These are phyloP conservation scores for Sinelater perroti DNA, from an alignment of 2,888 invertebrate species.

Conservation along the genomic window DNA sequence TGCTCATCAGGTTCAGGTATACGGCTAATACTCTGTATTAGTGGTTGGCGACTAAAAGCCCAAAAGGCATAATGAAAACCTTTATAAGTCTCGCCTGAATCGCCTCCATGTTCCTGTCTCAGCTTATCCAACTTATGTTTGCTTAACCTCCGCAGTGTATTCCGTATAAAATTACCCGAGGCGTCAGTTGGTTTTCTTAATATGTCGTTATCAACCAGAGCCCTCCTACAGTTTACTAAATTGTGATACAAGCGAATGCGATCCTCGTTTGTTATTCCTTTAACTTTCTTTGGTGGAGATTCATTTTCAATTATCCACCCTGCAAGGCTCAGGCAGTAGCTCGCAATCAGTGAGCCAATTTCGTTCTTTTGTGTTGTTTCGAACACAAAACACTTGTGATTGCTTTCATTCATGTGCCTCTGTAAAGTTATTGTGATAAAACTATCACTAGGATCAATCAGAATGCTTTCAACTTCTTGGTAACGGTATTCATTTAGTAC, in stretches of 20 bases:
- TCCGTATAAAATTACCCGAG: conserved; percentile 86
- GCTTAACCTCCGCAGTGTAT: conserved; percentile 85
- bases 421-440: conserved; percentile 90
- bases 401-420: conserved; percentile 71
- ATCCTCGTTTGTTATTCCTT: conserved; percentile 85
- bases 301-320: conserved; percentile 83
- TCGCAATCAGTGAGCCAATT: conserved; percentile 90
- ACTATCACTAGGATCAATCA: conserved; percentile 90
- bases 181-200: conserved; percentile 84
- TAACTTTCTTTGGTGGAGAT: conserved; percentile 68
- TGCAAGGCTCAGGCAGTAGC: conserved; percentile 87
- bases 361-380: conserved; percentile 91
- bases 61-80: conserved; percentile 88
- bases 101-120: conserved; percentile 71
- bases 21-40: conserved; percentile 84
- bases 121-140: conserved; percentile 85
- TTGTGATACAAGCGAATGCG: conserved; percentile 88
- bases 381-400: conserved; percentile 89
- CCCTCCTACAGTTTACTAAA: conserved; percentile 81
- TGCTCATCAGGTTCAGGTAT: conserved; percentile 88
- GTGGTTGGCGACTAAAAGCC: conserved; percentile 84
- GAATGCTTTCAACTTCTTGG: conserved; percentile 88
- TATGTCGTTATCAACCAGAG: conserved; percentile 83
- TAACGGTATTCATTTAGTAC: conserved; percentile 92
- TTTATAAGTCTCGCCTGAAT: conserved; percentile 85